phyloP scores from a whole-genome alignment of 2,113 vertebrate genomes.

The Tragelaphus buxtoni region DNA sequence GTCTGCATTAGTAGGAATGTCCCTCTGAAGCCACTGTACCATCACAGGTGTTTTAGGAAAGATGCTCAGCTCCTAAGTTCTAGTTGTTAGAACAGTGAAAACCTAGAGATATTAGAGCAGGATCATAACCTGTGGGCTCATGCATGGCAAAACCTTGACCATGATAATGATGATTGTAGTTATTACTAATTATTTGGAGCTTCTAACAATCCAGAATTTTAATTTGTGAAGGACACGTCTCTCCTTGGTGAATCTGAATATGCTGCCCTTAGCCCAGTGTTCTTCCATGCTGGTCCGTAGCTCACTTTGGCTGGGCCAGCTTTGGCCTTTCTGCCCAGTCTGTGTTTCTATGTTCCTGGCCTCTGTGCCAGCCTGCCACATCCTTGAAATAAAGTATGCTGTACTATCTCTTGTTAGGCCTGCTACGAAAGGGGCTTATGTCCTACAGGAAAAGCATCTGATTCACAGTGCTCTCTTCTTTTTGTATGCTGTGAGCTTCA shows the following conservation, averaged over 20 bases:
- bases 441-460: background rate
- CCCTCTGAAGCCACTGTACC: background rate
- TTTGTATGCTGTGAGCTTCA: background rate
- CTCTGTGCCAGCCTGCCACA: background rate
- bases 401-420: background rate
- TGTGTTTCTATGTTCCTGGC: background rate
- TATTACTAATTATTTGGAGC: background rate
- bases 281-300: rapidly evolving
- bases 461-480: background rate
- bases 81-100: background rate
- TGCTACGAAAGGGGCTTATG: background rate
- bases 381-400: background rate
- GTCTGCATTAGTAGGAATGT: background rate
- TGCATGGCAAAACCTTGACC: background rate
- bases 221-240: background rate
- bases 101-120: background rate
- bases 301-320: background rate
- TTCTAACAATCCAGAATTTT: background rate
- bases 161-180: background rate
- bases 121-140: background rate
- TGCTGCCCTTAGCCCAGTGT: background rate
- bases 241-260: background rate
- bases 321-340: background rate
- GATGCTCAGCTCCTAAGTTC: background rate
- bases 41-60: background rate